Conservation (phyloP, 1,140 invertebrate genomes). For the Magallana gigas region DNA sequence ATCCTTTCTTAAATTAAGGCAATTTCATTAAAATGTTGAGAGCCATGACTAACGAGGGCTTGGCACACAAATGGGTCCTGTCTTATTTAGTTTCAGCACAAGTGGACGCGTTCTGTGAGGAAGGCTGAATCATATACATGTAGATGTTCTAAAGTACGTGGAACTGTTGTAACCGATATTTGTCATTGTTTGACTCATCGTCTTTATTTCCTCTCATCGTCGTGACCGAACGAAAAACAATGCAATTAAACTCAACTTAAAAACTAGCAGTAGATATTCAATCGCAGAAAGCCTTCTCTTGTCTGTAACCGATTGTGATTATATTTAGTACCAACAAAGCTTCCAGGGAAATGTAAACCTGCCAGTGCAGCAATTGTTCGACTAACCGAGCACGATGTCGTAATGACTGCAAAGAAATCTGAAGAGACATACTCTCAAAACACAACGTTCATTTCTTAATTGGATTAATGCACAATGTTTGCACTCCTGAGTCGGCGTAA, state of each 20-base stretch:
- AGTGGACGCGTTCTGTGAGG: neutral
- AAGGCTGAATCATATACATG: neutral
- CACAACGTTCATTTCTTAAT: conserved; percentile 23
- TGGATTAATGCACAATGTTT: neutral
- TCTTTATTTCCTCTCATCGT: neutral
- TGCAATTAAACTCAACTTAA: neutral
- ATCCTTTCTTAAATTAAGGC: no score
- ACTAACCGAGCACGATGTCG: neutral
- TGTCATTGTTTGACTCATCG: neutral
- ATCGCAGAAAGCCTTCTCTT: neutral
- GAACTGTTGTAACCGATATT: neutral
- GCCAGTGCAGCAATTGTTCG: neutral
- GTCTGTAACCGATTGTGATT: neutral
- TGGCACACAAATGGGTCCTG: no score
- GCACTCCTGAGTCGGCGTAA: neutral
- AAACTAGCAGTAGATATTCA: neutral
- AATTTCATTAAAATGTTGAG: no score
- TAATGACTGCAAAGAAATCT: neutral
- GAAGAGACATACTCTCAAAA: neutral
- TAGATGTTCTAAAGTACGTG: no score
- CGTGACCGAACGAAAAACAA: neutral
- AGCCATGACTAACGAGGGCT: no score
- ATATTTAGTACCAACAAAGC: no score
- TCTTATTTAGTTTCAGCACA: neutral
- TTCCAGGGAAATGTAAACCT: no score